These are phyloP conservation scores for Lasioglossum leucozonium DNA, from an alignment of 2,888 invertebrate species.

Conservation along the genomic window DNA sequence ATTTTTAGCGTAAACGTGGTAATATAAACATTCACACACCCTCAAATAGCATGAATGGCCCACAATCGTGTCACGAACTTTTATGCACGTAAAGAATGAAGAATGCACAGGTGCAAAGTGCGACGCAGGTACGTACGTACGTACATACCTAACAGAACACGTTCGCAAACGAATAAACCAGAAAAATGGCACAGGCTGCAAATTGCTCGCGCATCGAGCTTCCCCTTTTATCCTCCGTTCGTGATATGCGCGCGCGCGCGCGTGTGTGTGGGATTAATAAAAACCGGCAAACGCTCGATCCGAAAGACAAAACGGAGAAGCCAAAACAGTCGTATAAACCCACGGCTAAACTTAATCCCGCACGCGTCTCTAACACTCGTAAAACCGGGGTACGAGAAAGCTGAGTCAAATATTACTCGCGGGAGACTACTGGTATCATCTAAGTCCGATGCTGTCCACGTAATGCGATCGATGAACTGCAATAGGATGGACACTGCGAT, in stretches of 20 bases:
- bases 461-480: constrained; percentile 8
- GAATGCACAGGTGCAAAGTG: background rate
- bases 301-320: background rate
- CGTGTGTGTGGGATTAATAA: background rate
- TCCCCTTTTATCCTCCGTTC: background rate
- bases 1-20: background rate
- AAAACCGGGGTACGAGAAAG: background rate
- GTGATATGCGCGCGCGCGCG: no score
- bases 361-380: background rate
- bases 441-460: constrained; percentile 4
- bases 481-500: constrained; percentile 30
- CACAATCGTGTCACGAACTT: background rate
- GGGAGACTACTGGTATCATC: background rate
- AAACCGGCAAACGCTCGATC: background rate
- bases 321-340: background rate
- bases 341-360: background rate
- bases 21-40: background rate
- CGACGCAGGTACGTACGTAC: no score
- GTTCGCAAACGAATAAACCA: background rate
- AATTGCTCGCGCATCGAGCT: background rate
- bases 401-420: background rate
- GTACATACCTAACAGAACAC: background rate
- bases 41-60: background rate
- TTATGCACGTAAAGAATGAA: background rate
- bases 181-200: background rate